Evolutionary conservation across 2,797 vertebrate species (phyloP).

Genomic region (Rhinoraja longicauda): DNA sequence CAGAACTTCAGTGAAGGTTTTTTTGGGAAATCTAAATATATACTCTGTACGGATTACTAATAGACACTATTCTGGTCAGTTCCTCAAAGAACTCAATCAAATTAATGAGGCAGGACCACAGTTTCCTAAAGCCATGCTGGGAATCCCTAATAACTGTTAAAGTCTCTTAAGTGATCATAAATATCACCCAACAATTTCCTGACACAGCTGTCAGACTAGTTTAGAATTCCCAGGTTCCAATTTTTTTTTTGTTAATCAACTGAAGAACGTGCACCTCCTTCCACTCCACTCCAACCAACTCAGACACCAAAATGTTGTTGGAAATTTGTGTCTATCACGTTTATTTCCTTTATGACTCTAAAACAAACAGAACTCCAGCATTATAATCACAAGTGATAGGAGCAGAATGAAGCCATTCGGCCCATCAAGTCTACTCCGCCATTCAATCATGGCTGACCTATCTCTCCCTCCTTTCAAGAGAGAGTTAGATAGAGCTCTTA

Average conservation of each 20-base stretch:
- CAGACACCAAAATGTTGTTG: not conserved
- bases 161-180: constrained; percentile 25
- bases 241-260: not conserved
- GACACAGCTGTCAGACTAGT: not conserved
- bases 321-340: not conserved
- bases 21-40: constrained; percentile 6
- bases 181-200: not conserved
- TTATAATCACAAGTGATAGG: not conserved
- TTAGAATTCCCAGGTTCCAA: not conserved
- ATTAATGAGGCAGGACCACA: constrained; percentile 12
- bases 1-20: not conserved
- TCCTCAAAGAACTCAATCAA: constrained; percentile 28
- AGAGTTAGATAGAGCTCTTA: too few relatives aligned
- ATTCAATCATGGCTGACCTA: too few relatives aligned
- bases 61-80: constrained; percentile 3
- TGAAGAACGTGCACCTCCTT: not conserved
- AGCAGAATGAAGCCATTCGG: too few relatives aligned
- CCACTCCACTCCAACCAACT: not conserved
- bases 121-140: constrained; percentile 21
- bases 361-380: not conserved
- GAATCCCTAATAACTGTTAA: constrained; percentile 28
- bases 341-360: not conserved
- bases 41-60: not conserved
- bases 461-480: too few relatives aligned
- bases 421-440: too few relatives aligned